A percentile compares a stretch with the other conserved stretches of the same genome.
These are phyloP conservation scores for Formica aserva DNA, from an alignment of 2,888 invertebrate species.

Conservation along the genomic window DNA sequence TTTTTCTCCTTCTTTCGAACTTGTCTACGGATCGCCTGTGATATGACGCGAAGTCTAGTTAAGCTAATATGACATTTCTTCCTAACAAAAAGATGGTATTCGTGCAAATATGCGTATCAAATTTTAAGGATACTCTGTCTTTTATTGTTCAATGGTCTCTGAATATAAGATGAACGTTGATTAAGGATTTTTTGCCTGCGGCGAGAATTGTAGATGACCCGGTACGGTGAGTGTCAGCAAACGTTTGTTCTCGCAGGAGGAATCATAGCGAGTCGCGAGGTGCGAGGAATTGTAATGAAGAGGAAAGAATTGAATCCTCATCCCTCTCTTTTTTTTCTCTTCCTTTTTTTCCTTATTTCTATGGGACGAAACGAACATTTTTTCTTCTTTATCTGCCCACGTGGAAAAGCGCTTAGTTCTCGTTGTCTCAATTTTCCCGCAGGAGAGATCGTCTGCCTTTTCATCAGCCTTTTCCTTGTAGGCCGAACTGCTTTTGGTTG, in stretches of 20 bases:
- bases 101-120: not conserved
- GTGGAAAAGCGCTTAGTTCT: not conserved
- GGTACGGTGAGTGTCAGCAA: conserved; percentile 23
- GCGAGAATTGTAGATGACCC: conserved; percentile 13
- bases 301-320: not conserved
- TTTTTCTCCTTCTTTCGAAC: conserved; percentile 11
- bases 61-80: not conserved
- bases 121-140: not conserved
- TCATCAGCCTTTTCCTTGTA: not conserved
- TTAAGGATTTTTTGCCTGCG: conserved; percentile 17
- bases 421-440: not conserved
- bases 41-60: conserved; percentile 10
- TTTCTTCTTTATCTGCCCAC: too few relatives aligned
- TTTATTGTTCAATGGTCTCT: not conserved
- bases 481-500: not conserved
- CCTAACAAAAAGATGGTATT: not conserved
- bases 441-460: not conserved
- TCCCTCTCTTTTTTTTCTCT: not conserved
- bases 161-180: conserved; percentile 16
- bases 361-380: not conserved
- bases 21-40: conserved; percentile 24
- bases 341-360: too few relatives aligned
- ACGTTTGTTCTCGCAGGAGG: not conserved
- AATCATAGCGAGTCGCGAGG: not conserved
- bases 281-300: conserved; percentile 19